These are phyloP conservation scores for Rallus limicola DNA, from an alignment of 2,113 vertebrate genomes.

Conservation along the genomic window DNA sequence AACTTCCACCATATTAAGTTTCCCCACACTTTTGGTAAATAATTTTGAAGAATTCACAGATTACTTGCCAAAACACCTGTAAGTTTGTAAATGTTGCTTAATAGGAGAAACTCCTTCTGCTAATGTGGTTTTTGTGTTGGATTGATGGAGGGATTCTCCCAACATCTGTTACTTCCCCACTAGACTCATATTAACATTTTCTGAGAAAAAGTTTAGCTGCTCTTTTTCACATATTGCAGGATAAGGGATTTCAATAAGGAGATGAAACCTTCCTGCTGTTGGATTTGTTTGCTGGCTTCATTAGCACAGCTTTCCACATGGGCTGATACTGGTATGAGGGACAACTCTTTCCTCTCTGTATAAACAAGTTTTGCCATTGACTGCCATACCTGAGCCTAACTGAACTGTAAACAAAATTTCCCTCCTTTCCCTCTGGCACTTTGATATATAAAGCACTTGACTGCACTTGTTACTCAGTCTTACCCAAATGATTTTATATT, in stretches of 20 bases:
- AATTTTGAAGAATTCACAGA: background rate
- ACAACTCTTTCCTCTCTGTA: background rate
- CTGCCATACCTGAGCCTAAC: background rate
- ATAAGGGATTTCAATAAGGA: background rate
- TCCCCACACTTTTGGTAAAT: background rate
- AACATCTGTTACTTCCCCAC: background rate
- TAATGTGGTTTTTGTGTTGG: background rate
- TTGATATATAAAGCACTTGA: background rate
- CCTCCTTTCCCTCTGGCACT: background rate
- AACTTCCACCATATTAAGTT: background rate
- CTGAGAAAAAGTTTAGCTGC: background rate
- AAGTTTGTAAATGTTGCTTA: background rate
- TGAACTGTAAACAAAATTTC: conserved; percentile 10
- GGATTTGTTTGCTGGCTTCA: background rate
- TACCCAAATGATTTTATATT: background rate
- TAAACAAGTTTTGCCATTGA: conserved; percentile 6
- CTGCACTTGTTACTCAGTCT: background rate
- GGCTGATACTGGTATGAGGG: background rate
- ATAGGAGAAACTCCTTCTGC: background rate
- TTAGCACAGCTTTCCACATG: background rate
- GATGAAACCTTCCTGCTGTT: background rate
- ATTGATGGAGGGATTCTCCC: background rate
- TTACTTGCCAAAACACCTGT: background rate
- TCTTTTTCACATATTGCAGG: background rate
- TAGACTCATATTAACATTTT: background rate